Percentiles rank a stretch among this genome's conserved stretches.
Conservation (phyloP, 2,113 vertebrate species). For the Solea solea region DNA sequence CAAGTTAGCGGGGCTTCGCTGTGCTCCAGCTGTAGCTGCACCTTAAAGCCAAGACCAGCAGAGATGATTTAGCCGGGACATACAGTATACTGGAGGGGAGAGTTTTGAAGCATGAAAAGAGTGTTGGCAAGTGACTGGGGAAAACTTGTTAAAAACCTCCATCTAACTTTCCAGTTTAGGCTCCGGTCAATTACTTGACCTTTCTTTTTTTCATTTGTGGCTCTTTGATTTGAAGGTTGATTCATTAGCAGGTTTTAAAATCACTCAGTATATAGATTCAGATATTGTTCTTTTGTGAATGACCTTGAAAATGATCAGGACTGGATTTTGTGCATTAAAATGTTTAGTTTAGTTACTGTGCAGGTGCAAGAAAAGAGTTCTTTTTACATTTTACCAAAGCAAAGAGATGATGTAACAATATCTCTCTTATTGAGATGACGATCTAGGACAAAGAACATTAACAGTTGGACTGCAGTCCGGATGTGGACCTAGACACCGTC, state of each 20-base stretch:
- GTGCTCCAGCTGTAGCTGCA: slow-evolving; percentile 20
- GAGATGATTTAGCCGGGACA: slow-evolving; percentile 60
- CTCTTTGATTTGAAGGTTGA: slow-evolving; percentile 57
- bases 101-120: slow-evolving; percentile 62
- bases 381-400: not conserved
- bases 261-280: slow-evolving; percentile 21
- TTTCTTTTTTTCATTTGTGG: slow-evolving; percentile 48
- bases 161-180: slow-evolving; percentile 52
- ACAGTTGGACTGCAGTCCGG: no score
- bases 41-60: slow-evolving; percentile 51
- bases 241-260: slow-evolving; percentile 56
- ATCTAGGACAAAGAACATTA: no score
- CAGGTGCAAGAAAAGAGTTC: slow-evolving; percentile 7
- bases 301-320: slow-evolving; percentile 10
- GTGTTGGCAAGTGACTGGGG: slow-evolving; percentile 52
- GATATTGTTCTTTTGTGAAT: not conserved
- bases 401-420: not conserved
- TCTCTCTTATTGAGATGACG: no score
- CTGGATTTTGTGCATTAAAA: slow-evolving; percentile 9
- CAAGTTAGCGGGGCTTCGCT: slow-evolving; percentile 43
- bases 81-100: slow-evolving; percentile 41
- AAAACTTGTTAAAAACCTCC: slow-evolving; percentile 58
- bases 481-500: no score
- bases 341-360: not conserved
- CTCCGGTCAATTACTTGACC: slow-evolving; percentile 58